Conservation (phyloP, 2,797 vertebrate species). For the Anas bernieri region DNA sequence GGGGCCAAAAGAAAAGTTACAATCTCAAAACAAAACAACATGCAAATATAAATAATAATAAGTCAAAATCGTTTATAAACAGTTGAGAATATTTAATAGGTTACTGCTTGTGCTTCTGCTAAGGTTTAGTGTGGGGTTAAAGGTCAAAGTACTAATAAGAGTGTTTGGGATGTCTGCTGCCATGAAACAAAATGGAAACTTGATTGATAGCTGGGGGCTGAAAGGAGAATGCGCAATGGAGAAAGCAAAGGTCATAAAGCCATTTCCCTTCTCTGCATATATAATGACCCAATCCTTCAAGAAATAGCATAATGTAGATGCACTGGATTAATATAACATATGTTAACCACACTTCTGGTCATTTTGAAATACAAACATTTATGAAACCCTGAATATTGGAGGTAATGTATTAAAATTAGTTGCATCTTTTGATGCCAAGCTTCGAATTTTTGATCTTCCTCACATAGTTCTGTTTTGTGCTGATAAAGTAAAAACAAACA, state of each 20-base stretch:
- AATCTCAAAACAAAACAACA: not conserved
- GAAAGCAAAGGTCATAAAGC: conserved; percentile 89
- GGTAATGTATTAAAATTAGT: conserved; percentile 1
- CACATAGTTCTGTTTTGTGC: not conserved
- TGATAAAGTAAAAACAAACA: not conserved
- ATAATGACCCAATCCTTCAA: conserved; percentile 80
- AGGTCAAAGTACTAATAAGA: conserved; percentile 97
- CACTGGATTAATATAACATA: conserved; percentile 91
- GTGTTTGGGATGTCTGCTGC: conserved; percentile 98
- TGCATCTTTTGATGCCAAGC: not conserved
- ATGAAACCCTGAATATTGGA: conserved; percentile 82
- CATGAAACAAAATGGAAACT: conserved; percentile 98
- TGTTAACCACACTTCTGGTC: conserved; percentile 84
- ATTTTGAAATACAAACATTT: conserved; percentile 86
- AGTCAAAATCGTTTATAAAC: conserved; percentile 81
- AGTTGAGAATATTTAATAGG: conserved; percentile 78
- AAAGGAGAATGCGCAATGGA: conserved; percentile 82
- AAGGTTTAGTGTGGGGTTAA: conserved; percentile 87
- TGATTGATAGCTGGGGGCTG: conserved; percentile 95
- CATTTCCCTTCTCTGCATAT: conserved; percentile 86
- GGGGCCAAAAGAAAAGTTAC: not conserved
- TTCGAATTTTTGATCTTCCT: not conserved
- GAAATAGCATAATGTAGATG: conserved; percentile 81
- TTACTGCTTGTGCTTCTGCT: conserved; percentile 81
- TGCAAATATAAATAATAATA: conserved; percentile 44